Evolutionary conservation across 2,113 vertebrate genomes (phyloP).

Genomic region (Psilopsiagon aurifrons): DNA sequence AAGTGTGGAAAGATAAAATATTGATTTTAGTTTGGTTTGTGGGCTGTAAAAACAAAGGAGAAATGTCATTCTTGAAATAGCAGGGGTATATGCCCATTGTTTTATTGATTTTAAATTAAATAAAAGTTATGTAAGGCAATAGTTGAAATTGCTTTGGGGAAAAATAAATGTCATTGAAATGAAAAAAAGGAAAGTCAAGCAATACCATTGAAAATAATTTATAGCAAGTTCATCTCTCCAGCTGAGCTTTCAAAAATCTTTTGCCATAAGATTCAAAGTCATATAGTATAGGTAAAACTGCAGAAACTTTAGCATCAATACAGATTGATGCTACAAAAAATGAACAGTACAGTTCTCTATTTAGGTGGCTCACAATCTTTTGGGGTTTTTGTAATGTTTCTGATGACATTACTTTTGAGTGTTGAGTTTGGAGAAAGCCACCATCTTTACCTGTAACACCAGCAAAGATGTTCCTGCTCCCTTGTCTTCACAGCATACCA

Average conservation of each 20-base stretch:
- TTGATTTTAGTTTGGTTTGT: conserved; percentile 50
- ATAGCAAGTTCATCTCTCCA: not conserved
- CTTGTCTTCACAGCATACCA: not conserved
- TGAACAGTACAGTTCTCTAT: fast-evolving
- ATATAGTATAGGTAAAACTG: not conserved
- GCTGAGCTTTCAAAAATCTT: not conserved
- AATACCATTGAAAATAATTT: not conserved
- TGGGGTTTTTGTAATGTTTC: not conserved
- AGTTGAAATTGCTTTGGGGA: not conserved
- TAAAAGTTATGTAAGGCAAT: conserved; percentile 11
- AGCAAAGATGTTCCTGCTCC: not conserved
- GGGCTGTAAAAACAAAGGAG: conserved; percentile 10
- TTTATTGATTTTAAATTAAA: conserved; percentile 53
- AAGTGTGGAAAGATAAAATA: conserved; percentile 18
- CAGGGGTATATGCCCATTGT: not conserved
- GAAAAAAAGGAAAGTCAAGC: not conserved
- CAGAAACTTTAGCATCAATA: not conserved
- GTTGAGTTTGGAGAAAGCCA: not conserved
- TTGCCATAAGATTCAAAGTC: not conserved
- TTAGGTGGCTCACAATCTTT: not conserved
- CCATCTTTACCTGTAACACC: not conserved
- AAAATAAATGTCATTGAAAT: not conserved
- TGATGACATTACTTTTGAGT: not conserved
- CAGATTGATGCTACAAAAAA: not conserved
- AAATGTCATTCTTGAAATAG: conserved; percentile 33